Conservation (phyloP, 2,888 invertebrate genomes). For the Macaria liturata region DNA sequence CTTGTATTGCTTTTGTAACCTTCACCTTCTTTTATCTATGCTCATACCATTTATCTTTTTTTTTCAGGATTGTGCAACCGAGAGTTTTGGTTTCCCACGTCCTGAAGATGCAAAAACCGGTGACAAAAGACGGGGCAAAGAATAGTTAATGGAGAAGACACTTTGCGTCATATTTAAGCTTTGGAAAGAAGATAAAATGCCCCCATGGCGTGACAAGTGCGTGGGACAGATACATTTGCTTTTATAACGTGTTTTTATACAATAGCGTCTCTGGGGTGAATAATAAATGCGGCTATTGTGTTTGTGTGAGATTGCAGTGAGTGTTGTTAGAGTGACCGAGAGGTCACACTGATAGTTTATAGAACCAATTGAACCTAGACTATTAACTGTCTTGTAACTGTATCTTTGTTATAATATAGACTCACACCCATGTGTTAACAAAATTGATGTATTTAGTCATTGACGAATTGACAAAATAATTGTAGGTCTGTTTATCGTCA, state of each 20-base stretch:
- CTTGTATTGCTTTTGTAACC: slow-evolving; percentile 12
- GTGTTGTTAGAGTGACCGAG: background rate
- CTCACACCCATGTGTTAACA: too few species aligned
- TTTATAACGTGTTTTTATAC: slow-evolving; percentile 22
- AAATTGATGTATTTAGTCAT: too few species aligned
- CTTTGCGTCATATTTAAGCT: slow-evolving; percentile 54
- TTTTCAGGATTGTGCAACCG: slow-evolving; percentile 46
- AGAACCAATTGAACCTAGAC: too few species aligned
- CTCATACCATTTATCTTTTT: slow-evolving; percentile 39
- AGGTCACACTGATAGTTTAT: background rate
- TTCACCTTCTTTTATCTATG: slow-evolving; percentile 18
- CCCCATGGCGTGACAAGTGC: slow-evolving; percentile 71
- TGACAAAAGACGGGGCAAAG: slow-evolving; percentile 45
- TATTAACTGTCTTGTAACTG: too few species aligned
- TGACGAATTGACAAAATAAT: too few species aligned
- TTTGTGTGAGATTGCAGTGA: background rate
- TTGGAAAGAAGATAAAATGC: slow-evolving; percentile 48
- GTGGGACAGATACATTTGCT: slow-evolving; percentile 47
- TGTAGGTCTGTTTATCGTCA: too few species aligned
- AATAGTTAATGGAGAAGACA: slow-evolving; percentile 51
- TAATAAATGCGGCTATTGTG: slow-evolving; percentile 51
- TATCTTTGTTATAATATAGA: too few species aligned
- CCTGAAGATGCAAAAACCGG: slow-evolving; percentile 61
- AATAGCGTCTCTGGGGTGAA: slow-evolving; percentile 39
- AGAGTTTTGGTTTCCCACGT: slow-evolving; percentile 53